A percentile compares a stretch with the other conserved stretches of the same genome.
phyloP scores from a whole-genome alignment of 2,113 vertebrate genomes.

The Bostrychus sinensis region DNA sequence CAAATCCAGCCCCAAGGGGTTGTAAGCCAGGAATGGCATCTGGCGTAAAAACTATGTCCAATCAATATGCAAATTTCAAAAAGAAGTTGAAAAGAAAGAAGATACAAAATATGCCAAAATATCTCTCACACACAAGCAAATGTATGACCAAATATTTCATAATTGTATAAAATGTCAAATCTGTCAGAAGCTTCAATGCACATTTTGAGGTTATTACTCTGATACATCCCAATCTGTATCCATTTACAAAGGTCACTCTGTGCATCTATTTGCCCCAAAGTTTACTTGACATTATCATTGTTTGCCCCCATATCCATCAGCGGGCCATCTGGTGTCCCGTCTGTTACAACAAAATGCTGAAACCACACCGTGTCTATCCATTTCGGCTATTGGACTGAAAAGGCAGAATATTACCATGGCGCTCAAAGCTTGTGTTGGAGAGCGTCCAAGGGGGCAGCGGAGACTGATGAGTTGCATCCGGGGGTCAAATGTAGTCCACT shows the following conservation, averaged over 20 bases:
- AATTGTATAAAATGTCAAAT: not conserved
- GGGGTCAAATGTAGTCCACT: slow-evolving; percentile 47
- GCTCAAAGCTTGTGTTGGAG: slow-evolving; percentile 43
- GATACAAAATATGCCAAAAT: not conserved
- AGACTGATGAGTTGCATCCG: slow-evolving; percentile 45
- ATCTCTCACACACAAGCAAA: too few relatives aligned
- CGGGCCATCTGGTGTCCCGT: slow-evolving; percentile 19
- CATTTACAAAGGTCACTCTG: not conserved
- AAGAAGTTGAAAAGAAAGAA: not conserved
- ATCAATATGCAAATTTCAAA: too few relatives aligned
- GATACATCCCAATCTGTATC: not conserved
- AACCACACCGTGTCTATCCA: slow-evolving; percentile 17
- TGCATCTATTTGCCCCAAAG: not conserved
- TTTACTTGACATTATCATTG: not conserved
- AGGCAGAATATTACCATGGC: slow-evolving; percentile 29
- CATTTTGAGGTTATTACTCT: not conserved
- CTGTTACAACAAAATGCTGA: slow-evolving; percentile 10
- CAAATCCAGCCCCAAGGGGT: too few relatives aligned
- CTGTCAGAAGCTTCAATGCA: not conserved
- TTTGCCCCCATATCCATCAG: slow-evolving; percentile 3
- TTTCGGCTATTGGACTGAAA: slow-evolving; percentile 17
- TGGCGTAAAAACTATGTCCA: too few relatives aligned
- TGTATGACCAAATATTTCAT: not conserved
- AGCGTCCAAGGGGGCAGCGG: slow-evolving; percentile 28
- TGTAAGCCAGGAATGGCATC: too few relatives aligned